Conservation (phyloP, 2,797 vertebrate genomes). For the Borostomias antarcticus region DNA sequence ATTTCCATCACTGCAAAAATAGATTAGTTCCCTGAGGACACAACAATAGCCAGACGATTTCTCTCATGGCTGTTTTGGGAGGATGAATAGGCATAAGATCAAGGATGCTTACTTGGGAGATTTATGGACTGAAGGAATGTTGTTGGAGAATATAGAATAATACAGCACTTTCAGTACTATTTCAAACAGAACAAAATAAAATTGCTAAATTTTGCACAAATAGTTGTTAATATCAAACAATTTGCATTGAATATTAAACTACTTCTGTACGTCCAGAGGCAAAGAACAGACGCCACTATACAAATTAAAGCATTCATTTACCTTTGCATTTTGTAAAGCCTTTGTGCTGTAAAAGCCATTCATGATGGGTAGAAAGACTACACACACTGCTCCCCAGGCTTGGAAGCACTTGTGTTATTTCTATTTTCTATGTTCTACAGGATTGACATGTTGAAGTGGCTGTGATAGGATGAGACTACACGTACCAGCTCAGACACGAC, state of each 20-base stretch:
- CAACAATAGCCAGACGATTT: constrained; percentile 72
- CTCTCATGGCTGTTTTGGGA: constrained; percentile 48
- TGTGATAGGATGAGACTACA: constrained; percentile 39
- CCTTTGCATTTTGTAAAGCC: neutral
- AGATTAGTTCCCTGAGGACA: constrained; percentile 75
- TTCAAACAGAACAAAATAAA: too few species aligned
- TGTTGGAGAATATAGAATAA: constrained; percentile 42
- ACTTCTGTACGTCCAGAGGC: neutral
- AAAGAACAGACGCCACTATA: neutral
- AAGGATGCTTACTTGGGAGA: constrained; percentile 65
- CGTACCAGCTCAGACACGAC: constrained; percentile 17
- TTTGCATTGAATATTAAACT: neutral
- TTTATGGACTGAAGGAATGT: constrained; percentile 68
- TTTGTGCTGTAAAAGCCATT: too few species aligned
- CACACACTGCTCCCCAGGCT: too few species aligned
- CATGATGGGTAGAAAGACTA: too few species aligned
- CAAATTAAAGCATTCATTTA: too few species aligned
- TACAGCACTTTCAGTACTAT: too few species aligned
- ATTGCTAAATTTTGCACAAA: too few species aligned
- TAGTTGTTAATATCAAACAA: too few species aligned
- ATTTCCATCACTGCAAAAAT: constrained; percentile 79
- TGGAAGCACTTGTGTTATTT: too few species aligned
- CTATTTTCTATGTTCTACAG: neutral
- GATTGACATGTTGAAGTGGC: constrained; percentile 7
- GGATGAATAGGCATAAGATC: constrained; percentile 70